phyloP scores from a whole-genome alignment of 2,113 vertebrate genomes.

The Lasiurus borealis region DNA sequence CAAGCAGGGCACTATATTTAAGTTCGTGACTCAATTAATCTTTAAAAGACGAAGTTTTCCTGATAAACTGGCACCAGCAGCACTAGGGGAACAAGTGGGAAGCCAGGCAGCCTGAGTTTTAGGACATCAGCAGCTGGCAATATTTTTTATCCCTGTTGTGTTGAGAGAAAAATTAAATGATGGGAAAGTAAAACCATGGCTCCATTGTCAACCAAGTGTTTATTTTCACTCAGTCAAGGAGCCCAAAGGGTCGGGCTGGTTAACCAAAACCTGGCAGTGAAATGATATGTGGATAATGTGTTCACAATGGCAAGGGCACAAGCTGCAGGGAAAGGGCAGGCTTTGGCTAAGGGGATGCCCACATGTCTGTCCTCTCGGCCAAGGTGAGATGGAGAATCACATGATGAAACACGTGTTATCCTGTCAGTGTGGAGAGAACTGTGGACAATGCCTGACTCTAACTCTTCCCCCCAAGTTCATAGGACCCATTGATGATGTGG shows the following conservation, averaged over 20 bases:
- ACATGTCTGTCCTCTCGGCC: rapidly evolving
- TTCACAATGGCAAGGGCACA: rapidly evolving
- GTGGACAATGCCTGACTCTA: rapidly evolving
- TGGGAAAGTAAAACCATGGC: rapidly evolving
- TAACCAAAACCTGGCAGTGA: rapidly evolving
- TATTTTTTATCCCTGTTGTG: rapidly evolving
- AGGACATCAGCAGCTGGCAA: rapidly evolving
- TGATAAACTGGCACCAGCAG: rapidly evolving
- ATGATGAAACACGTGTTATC: too few species aligned
- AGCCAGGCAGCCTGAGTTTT: not conserved
- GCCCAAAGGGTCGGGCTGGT: rapidly evolving
- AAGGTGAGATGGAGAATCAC: rapidly evolving
- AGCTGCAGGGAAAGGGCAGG: rapidly evolving
- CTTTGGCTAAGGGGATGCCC: not conserved
- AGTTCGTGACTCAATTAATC: constrained; percentile 9
- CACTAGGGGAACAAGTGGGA: not conserved
- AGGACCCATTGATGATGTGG: rapidly evolving
- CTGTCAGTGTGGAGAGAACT: not conserved
- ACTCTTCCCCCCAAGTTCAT: rapidly evolving
- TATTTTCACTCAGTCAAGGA: too few species aligned
- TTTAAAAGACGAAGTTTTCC: not conserved
- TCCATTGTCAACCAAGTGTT: too few species aligned
- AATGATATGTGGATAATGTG: rapidly evolving
- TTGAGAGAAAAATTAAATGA: not conserved
- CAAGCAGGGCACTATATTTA: not conserved